Evolutionary conservation across 2,113 vertebrate genomes (phyloP).

Genomic region (Platycercus adscitus): DNA sequence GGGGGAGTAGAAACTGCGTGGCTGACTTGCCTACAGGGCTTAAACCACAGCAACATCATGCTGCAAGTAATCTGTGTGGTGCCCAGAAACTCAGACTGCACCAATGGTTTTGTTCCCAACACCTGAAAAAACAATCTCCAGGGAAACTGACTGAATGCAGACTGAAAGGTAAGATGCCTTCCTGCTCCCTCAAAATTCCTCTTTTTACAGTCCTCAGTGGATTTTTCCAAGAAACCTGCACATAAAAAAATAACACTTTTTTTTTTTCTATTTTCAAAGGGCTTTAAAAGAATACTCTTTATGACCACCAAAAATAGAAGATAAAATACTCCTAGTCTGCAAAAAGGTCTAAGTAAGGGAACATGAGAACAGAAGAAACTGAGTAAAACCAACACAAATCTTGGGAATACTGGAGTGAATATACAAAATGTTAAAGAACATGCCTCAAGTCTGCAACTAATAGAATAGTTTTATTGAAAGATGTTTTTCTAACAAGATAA

Average conservation of each 20-base stretch:
- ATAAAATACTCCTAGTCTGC: neutral
- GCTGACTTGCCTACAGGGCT: too few species aligned
- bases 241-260: neutral
- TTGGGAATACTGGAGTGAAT: neutral
- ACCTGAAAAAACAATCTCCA: neutral
- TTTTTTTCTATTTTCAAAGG: neutral
- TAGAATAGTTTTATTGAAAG: neutral
- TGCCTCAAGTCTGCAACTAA: neutral
- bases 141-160: neutral
- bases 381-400: neutral
- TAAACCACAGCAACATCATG: neutral
- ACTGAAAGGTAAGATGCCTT: neutral
- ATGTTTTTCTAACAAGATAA: neutral
- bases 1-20: too few species aligned
- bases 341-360: neutral
- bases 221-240: neutral
- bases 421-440: neutral
- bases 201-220: neutral
- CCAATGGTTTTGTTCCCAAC: neutral
- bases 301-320: neutral
- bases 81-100: neutral
- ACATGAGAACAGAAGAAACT: neutral
- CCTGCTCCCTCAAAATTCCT: neutral
- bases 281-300: neutral
- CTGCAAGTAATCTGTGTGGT: neutral